Percentiles rank a stretch among this genome's conserved stretches.
Evolutionary conservation across 2,113 vertebrate genomes (phyloP).

Genomic region (Eleginops maclovinus): DNA sequence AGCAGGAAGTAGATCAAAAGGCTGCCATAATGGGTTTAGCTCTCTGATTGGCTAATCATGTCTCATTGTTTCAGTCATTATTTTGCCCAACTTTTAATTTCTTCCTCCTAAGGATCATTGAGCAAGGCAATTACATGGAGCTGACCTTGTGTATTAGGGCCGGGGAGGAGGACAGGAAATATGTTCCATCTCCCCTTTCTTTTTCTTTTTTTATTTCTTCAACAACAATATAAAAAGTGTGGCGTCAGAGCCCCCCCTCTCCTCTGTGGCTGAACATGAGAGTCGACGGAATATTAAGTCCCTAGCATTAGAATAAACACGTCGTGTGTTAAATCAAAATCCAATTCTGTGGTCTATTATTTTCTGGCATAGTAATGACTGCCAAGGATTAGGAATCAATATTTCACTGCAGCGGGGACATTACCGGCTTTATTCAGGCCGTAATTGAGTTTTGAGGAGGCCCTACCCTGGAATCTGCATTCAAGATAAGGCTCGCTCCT

Average conservation of each 20-base stretch:
- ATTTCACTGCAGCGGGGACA: slow-evolving; percentile 82
- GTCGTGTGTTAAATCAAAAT: slow-evolving; percentile 83
- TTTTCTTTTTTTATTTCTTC: slow-evolving; percentile 56
- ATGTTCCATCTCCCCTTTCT: slow-evolving; percentile 63
- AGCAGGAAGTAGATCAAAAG: slow-evolving; percentile 72
- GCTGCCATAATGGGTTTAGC: slow-evolving; percentile 70
- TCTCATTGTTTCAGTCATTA: slow-evolving; percentile 95
- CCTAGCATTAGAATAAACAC: slow-evolving; percentile 81
- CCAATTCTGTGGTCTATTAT: slow-evolving; percentile 84
- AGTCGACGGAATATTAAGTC: slow-evolving; percentile 80
- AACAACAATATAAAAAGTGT: slow-evolving; percentile 73
- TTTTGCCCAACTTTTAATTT: slow-evolving; percentile 97
- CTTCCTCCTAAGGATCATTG: slow-evolving; percentile 96
- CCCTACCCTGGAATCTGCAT: slow-evolving; percentile 79
- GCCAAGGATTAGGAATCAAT: slow-evolving; percentile 83
- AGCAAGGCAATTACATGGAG: slow-evolving; percentile 94
- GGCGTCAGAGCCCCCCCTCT: slow-evolving; percentile 38
- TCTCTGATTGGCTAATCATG: slow-evolving; percentile 91
- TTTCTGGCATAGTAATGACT: slow-evolving; percentile 84
- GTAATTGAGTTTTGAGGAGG: slow-evolving; percentile 81
- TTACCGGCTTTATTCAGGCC: slow-evolving; percentile 81
- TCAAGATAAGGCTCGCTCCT: slow-evolving; percentile 65
- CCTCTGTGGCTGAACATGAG: slow-evolving; percentile 59
- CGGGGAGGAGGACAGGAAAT: slow-evolving; percentile 66
- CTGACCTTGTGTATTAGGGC: slow-evolving; percentile 88